These are phyloP conservation scores for Euzophera pinguis DNA, from an alignment of 2,888 invertebrate genomes.

Conservation along the genomic window DNA sequence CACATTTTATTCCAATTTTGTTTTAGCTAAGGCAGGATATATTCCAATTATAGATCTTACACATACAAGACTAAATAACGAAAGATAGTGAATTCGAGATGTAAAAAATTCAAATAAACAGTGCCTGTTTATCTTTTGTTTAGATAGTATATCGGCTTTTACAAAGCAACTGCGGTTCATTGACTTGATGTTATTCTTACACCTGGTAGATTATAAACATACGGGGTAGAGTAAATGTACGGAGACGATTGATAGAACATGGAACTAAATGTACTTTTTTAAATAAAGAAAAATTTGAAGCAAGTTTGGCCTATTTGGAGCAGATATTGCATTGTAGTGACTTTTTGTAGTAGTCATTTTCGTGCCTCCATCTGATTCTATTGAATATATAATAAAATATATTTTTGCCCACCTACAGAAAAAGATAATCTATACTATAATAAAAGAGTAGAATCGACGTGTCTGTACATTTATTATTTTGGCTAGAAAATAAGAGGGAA, in stretches of 20 bases:
- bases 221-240: not conserved
- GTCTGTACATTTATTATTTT: too few species aligned
- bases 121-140: constrained; percentile 32
- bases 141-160: constrained; percentile 44
- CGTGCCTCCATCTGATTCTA: too few species aligned
- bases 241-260: not conserved
- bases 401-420: too few species aligned
- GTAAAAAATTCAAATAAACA: constrained; percentile 16
- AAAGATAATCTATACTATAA: too few species aligned
- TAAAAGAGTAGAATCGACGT: too few species aligned
- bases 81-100: constrained; percentile 3
- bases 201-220: not conserved
- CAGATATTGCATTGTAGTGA: too few species aligned
- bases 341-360: too few species aligned
- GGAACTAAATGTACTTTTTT: not conserved
- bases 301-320: not conserved
- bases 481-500: too few species aligned
- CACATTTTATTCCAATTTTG: too few species aligned
- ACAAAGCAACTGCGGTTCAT: constrained; percentile 67
- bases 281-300: not conserved
- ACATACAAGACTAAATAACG: constrained; percentile 1
- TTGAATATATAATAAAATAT: too few species aligned
- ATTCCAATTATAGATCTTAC: not conserved
- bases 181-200: constrained; percentile 36
- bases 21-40: constrained; percentile 12